These are phyloP conservation scores for Melanotaenia boesemani DNA, from an alignment of 2,797 vertebrate species.

Conservation along the genomic window DNA sequence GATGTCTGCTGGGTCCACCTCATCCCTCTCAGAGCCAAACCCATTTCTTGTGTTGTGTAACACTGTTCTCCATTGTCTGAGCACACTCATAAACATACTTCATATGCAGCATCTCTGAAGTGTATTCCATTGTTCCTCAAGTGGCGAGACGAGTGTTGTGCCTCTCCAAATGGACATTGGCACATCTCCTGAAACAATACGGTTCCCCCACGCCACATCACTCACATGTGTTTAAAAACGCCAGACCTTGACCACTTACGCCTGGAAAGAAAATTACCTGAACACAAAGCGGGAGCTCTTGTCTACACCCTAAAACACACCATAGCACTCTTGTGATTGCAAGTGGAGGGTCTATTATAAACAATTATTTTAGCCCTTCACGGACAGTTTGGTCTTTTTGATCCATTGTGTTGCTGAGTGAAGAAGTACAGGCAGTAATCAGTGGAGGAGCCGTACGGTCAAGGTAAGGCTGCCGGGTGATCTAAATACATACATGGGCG, in stretches of 20 bases:
- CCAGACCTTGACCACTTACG: slow-evolving; percentile 92
- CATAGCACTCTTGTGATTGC: slow-evolving; percentile 90
- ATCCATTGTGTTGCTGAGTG: slow-evolving; percentile 88
- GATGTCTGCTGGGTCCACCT: slow-evolving; percentile 70
- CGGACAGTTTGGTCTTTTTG: slow-evolving; percentile 91
- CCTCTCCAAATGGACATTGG: slow-evolving; percentile 93
- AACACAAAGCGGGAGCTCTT: slow-evolving; percentile 91
- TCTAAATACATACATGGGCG: slow-evolving; percentile 59
- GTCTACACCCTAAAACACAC: slow-evolving; percentile 85
- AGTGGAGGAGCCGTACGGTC: slow-evolving; percentile 85
- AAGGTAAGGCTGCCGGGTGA: slow-evolving; percentile 76
- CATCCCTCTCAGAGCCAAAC: slow-evolving; percentile 67
- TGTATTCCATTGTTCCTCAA: slow-evolving; percentile 96
- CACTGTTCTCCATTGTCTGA: slow-evolving; percentile 66
- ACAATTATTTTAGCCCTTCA: slow-evolving; percentile 93
- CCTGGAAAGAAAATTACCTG: slow-evolving; percentile 91
- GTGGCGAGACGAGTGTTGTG: slow-evolving; percentile 93
- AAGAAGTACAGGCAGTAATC: slow-evolving; percentile 86
- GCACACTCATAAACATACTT: slow-evolving; percentile 80
- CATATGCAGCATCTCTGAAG: slow-evolving; percentile 89
- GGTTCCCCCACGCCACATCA: slow-evolving; percentile 87
- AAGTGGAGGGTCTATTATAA: slow-evolving; percentile 95
- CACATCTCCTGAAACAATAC: slow-evolving; percentile 94
- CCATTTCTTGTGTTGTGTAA: slow-evolving; percentile 81
- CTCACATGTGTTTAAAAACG: slow-evolving; percentile 89